Conservation (phyloP, 2,797 vertebrate genomes). For the Urosaurus nigricauda region DNA sequence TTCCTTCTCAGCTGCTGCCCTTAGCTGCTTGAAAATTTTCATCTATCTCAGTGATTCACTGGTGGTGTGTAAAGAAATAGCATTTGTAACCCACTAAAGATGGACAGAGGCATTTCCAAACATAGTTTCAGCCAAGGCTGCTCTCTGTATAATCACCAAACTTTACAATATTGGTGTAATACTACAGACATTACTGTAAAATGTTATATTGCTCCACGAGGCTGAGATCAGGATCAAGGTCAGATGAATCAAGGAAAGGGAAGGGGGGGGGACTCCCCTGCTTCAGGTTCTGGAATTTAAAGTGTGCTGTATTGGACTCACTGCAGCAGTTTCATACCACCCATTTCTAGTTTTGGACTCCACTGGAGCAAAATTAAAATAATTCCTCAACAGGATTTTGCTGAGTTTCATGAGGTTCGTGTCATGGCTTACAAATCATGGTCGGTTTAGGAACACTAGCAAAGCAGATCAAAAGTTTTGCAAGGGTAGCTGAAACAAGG, state of each 20-base stretch:
- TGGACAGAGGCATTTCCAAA: background rate
- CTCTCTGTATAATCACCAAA: background rate
- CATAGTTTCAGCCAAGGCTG: background rate
- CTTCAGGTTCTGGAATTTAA: background rate
- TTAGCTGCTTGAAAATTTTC: too few relatives aligned
- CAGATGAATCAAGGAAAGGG: background rate
- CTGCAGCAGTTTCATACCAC: background rate
- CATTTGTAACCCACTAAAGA: background rate
- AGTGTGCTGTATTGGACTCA: background rate
- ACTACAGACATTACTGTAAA: background rate
- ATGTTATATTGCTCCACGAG: background rate
- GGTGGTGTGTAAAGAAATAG: background rate
- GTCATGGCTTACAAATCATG: background rate
- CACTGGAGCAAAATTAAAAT: constrained; percentile 13
- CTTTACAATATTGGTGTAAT: background rate
- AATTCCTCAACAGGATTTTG: constrained; percentile 9
- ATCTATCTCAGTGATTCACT: too few relatives aligned
- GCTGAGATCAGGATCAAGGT: background rate
- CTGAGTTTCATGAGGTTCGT: background rate
- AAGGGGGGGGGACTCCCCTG: background rate
- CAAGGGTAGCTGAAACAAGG: background rate
- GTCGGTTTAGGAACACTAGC: constrained; percentile 26
- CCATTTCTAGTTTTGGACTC: background rate
- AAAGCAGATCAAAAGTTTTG: background rate
- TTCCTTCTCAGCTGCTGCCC: too few relatives aligned